phyloP scores from a whole-genome alignment of 2,888 invertebrate species.

The Drosophila ezoana region DNA sequence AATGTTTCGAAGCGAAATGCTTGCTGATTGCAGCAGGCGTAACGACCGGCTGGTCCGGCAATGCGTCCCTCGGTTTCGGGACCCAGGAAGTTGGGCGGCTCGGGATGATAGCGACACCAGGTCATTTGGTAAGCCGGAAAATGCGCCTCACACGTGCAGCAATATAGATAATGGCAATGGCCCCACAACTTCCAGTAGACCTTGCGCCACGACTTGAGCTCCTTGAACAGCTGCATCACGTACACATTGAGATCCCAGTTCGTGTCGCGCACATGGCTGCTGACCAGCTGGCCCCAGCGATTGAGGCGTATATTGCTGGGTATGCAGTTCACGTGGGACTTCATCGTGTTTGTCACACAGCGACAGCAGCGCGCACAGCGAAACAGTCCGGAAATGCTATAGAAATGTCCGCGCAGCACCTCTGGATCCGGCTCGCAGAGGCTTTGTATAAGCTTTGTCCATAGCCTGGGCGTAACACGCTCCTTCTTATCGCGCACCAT shows the following conservation, averaged over 20 bases:
- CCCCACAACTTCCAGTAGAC: slow-evolving; percentile 98
- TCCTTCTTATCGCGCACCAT: slow-evolving; percentile 94
- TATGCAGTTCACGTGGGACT: slow-evolving; percentile 90
- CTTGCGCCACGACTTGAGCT: slow-evolving; percentile 94
- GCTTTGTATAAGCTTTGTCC: slow-evolving; percentile 92
- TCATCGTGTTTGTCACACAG: slow-evolving; percentile 89
- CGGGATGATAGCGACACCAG: slow-evolving; percentile 94
- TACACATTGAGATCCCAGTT: slow-evolving; percentile 93
- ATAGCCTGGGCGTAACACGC: slow-evolving; percentile 93
- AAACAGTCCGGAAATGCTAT: slow-evolving; percentile 91
- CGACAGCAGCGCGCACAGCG: slow-evolving; percentile 90
- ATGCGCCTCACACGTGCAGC: slow-evolving; percentile 91
- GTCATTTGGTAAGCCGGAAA: slow-evolving; percentile 92
- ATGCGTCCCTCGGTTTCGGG: slow-evolving; percentile 86
- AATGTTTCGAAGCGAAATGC: slow-evolving; percentile 87
- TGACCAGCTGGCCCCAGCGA: slow-evolving; percentile 89
- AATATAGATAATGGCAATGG: slow-evolving; percentile 93
- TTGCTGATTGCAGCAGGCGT: slow-evolving; percentile 95
- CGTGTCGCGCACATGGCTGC: slow-evolving; percentile 90
- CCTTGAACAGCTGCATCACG: slow-evolving; percentile 90
- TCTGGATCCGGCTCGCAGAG: slow-evolving; percentile 91
- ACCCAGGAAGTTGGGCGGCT: slow-evolving; percentile 91
- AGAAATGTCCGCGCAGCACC: slow-evolving; percentile 91
- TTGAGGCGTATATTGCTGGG: slow-evolving; percentile 90
- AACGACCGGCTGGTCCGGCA: slow-evolving; percentile 90